Conservation (phyloP, 1,140 invertebrate species). For the Lepidostoma basale region DNA sequence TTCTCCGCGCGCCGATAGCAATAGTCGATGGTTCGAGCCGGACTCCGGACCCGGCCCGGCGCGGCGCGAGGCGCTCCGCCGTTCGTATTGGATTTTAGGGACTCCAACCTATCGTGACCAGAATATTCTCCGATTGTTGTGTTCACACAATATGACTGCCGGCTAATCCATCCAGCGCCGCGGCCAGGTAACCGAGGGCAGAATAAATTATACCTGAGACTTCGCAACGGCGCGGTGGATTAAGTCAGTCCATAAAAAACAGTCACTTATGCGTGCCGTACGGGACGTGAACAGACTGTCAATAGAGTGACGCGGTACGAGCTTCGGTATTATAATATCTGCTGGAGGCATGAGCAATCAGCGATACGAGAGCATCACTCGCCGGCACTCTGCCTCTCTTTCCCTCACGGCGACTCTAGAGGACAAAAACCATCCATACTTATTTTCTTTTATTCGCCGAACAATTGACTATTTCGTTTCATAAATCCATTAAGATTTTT, state of each 20-base stretch:
- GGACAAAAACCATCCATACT: no score
- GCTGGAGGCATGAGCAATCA: background rate
- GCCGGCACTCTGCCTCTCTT: no score
- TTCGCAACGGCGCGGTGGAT: slow-evolving; percentile 31
- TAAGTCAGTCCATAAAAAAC: slow-evolving; percentile 32
- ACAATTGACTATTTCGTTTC: no score
- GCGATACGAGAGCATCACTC: background rate
- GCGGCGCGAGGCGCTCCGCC: no score
- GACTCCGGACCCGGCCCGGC: no score
- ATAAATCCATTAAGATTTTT: no score
- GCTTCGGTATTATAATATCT: no score
- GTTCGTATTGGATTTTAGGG: slow-evolving; percentile 16
- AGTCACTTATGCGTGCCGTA: slow-evolving; percentile 31
- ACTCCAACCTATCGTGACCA: background rate
- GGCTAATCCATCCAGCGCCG: background rate
- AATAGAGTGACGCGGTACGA: slow-evolving; percentile 18
- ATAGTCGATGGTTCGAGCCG: no score
- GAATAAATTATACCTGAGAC: slow-evolving; percentile 33
- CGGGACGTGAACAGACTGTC: slow-evolving; percentile 34
- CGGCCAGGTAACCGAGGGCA: background rate
- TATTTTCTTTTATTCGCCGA: no score
- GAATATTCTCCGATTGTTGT: background rate
- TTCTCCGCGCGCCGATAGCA: no score
- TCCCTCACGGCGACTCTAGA: no score
- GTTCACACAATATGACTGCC: background rate